phyloP scores from a whole-genome alignment of 1,140 invertebrate genomes.

The Asbolus verrucosus region DNA sequence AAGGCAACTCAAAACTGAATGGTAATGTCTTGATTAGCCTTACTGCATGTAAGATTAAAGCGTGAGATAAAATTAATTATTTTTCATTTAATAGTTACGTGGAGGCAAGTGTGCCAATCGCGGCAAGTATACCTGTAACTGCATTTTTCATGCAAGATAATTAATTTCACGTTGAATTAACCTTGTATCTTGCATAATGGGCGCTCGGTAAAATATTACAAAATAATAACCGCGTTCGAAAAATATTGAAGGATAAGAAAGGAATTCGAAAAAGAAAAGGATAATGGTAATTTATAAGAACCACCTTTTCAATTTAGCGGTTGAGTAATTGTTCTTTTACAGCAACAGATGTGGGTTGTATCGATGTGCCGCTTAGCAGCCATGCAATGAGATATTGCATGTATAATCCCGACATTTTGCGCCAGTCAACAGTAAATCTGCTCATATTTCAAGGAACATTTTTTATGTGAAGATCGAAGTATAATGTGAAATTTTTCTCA shows the following conservation, averaged over 20 bases:
- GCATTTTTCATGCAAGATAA: constrained; percentile 33
- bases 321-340: constrained; percentile 33
- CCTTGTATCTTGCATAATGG: constrained; percentile 22
- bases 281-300: constrained; percentile 22
- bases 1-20: not conserved
- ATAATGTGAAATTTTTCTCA: too few species aligned
- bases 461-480: too few species aligned
- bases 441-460: constrained; percentile 14
- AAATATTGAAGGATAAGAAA: constrained; percentile 20
- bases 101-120: constrained; percentile 1
- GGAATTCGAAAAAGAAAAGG: constrained; percentile 34
- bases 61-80: constrained; percentile 38
- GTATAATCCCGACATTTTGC: constrained; percentile 4
- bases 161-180: constrained; percentile 38
- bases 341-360: constrained; percentile 20
- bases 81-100: constrained; percentile 25
- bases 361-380: constrained; percentile 13
- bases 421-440: constrained; percentile 1
- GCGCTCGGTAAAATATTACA: constrained; percentile 3
- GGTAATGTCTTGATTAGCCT: constrained; percentile 18
- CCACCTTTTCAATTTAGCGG: constrained; percentile 34
- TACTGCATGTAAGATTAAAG: constrained; percentile 1
- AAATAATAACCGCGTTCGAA: constrained; percentile 19
- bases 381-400: constrained; percentile 26
- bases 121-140: constrained; percentile 23